Evolutionary conservation across 2,888 invertebrate genomes (phyloP), one percentile per base, ranked within the genome.

Genomic region (Watsonalla binaria): DNA sequence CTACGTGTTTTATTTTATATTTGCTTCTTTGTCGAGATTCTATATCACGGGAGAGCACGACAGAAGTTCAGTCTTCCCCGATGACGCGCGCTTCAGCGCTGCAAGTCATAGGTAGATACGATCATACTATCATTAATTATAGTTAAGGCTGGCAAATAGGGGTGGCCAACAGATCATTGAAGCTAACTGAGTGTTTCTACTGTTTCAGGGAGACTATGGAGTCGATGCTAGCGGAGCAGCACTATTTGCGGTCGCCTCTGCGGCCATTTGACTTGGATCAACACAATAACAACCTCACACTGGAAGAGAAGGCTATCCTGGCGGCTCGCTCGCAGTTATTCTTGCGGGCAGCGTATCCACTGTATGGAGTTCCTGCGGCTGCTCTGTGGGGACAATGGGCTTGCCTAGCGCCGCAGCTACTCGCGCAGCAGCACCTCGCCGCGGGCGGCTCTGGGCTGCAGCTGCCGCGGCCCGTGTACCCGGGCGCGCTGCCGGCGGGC

Each of bases 201-300:
- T 70, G 61, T 90, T 88, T 66, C 93, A 96, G 97, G 86, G 97
- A 97, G 89, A 96, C 96, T 55, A 96, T 97, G 96, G 97, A 97
- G 84, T 95, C 95, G 53, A 95, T 97, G 94, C 82, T 96, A 71
- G 95, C 95, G 47, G 96, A 96, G 76, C 96, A 96, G 84, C 96
- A 96, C 69, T 94, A 96, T 69, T 91, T 96, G 61, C 94, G 96
- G 50, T 94, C 96, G 51, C 95, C 95, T 4, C 87, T 96, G 66
- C 93, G 96, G 51, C 94, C 95, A 45, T 94, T 95, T 71, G 94
- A 93, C 66, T 86, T 95, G 73, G 95, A 96, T 63, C 92, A 92
- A 56, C 93, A 94, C 71, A 93, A 94, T 71, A 93, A 93, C 73
- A 94, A 94, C 67, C 85, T 96, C 48, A 95, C 94, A 14, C 77